Evolutionary conservation across 2,797 vertebrate genomes (phyloP).

Genomic region (Phoxinus dragarum): DNA sequence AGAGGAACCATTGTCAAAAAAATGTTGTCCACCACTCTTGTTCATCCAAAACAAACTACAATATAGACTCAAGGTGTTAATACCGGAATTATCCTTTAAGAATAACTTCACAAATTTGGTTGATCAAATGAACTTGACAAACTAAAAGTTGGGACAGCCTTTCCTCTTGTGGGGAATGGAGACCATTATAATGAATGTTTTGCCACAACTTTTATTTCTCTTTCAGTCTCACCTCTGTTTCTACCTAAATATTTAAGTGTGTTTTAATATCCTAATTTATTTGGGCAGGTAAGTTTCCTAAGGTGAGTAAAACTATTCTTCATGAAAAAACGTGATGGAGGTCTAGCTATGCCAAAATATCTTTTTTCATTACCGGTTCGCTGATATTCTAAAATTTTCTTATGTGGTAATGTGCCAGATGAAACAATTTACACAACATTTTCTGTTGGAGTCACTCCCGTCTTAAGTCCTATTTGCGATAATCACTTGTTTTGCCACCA

Average conservation of each 20-base stretch:
- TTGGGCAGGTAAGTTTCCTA: not conserved
- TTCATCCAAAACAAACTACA: too few relatives aligned
- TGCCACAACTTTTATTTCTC: not conserved
- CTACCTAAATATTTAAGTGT: not conserved
- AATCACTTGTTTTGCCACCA: not conserved
- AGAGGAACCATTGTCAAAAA: too few relatives aligned
- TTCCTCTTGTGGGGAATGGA: not conserved
- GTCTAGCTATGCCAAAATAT: not conserved
- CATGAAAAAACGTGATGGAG: not conserved
- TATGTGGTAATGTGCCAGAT: not conserved
- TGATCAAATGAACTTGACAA: too few relatives aligned
- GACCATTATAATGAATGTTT: conserved; percentile 1
- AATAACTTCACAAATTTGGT: too few relatives aligned
- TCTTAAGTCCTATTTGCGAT: not conserved
- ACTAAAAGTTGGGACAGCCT: not conserved
- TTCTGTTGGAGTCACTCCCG: not conserved
- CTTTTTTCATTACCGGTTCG: not conserved
- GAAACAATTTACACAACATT: not conserved
- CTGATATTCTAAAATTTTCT: not conserved
- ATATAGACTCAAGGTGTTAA: too few relatives aligned
- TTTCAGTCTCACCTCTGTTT: not conserved
- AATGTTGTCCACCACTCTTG: too few relatives aligned
- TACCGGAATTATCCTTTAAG: too few relatives aligned
- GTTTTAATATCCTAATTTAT: not conserved
- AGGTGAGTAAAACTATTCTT: not conserved